A percentile compares a stretch with the other conserved stretches of the same genome.
These are phyloP conservation scores for Tapirus terrestris DNA, from an alignment of 2,113 vertebrate genomes.

Conservation along the genomic window DNA sequence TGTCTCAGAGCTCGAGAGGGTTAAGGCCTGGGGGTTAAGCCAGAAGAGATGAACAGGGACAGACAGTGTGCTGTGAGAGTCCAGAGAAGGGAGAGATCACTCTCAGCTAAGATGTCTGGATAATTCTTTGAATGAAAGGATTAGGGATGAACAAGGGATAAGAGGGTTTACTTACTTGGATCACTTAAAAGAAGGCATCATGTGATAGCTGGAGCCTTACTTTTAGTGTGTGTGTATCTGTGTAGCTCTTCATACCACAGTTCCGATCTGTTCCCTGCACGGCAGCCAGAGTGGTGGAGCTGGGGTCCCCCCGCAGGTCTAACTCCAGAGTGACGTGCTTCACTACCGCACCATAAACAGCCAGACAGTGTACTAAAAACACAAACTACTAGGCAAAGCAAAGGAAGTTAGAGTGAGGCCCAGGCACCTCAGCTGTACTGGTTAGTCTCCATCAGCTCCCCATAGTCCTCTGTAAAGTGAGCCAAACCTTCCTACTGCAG, in stretches of 20 bases:
- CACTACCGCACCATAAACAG: too few species aligned
- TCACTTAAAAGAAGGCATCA: background rate
- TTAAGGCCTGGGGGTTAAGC: background rate
- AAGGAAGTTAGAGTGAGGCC: background rate
- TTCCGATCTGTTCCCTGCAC: background rate
- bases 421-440: background rate
- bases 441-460: background rate
- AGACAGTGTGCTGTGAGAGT: background rate
- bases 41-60: background rate
- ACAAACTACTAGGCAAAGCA: background rate
- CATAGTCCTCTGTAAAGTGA: slow-evolving; percentile 1
- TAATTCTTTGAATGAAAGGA: background rate
- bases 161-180: background rate
- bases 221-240: background rate
- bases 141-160: background rate
- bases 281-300: background rate
- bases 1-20: background rate
- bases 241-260: background rate
- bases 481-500: slow-evolving; percentile 54
- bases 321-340: background rate
- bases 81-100: background rate
- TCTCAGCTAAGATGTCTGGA: background rate
- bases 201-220: background rate
- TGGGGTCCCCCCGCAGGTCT: background rate
- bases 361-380: background rate